These are phyloP conservation scores for Cladorhizidae sp. DNA, from an alignment of 37 sponge, comb jelly and placozoan genomes.

Conservation along the genomic window DNA sequence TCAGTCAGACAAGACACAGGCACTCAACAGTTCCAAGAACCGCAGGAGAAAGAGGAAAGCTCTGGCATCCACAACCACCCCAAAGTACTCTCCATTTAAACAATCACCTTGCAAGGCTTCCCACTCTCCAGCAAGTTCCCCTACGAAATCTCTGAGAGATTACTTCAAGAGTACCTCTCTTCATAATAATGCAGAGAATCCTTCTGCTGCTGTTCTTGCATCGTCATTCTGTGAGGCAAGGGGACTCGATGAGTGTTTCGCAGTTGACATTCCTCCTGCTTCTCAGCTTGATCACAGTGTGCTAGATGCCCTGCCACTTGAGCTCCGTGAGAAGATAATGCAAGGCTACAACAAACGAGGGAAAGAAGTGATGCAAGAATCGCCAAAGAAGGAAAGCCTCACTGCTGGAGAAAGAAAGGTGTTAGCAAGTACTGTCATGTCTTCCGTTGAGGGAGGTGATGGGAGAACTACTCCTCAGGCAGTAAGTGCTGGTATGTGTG, in stretches of 20 bases:
- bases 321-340: conserved; percentile 28
- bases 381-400: not conserved
- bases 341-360: conserved; percentile 12
- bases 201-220: not conserved
- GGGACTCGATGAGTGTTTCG: not conserved
- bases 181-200: not conserved
- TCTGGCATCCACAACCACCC: too few relatives aligned
- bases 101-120: not conserved
- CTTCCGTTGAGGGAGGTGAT: not conserved
- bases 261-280: conserved; percentile 51
- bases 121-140: not conserved
- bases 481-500: not conserved
- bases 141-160: not conserved
- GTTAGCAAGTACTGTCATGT: not conserved
- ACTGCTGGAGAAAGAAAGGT: not conserved
- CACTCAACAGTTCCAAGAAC: too few relatives aligned
- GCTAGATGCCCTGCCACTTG: conserved; percentile 46
- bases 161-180: not conserved
- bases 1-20: too few relatives aligned
- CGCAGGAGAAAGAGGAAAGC: too few relatives aligned
- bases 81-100: not conserved
- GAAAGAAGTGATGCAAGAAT: not conserved
- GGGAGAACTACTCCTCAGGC: not conserved
- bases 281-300: conserved; percentile 67
- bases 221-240: not conserved